Conservation (phyloP, 2,113 vertebrate genomes). For the Gambusia affinis region DNA sequence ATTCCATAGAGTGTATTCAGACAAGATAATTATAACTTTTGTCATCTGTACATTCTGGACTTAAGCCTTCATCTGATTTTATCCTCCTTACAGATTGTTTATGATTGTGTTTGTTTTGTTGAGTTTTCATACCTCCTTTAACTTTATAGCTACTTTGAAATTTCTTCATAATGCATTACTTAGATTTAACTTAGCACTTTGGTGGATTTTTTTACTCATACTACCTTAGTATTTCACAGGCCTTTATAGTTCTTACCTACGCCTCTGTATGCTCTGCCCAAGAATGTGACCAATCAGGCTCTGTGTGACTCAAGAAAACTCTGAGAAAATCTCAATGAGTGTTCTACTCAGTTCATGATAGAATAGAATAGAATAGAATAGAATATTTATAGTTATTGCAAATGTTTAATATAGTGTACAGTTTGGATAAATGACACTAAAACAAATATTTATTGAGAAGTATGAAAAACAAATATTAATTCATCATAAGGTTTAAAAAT, state of each 20-base stretch:
- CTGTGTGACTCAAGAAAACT: neutral
- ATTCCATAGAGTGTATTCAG: too few relatives aligned
- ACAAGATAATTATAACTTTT: neutral
- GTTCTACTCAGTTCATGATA: neutral
- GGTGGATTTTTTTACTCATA: neutral
- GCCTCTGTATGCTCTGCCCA: conserved; percentile 13
- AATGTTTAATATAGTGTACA: neutral
- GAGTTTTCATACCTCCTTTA: neutral
- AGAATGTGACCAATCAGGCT: conserved; percentile 57
- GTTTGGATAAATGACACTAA: neutral
- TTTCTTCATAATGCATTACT: neutral
- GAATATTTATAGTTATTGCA: neutral
- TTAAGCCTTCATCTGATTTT: neutral
- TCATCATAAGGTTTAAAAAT: too few relatives aligned
- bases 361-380: neutral
- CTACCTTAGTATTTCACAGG: too few relatives aligned
- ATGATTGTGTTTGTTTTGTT: neutral
- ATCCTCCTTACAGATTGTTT: neutral
- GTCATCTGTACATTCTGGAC: neutral
- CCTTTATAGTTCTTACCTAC: neutral
- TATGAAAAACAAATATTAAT: too few relatives aligned
- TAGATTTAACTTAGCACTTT: neutral
- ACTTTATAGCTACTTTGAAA: neutral
- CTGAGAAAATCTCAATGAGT: neutral
- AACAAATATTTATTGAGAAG: too few relatives aligned